Percentiles rank a stretch among this genome's conserved stretches.
Evolutionary conservation across 1,140 invertebrate species (phyloP).

Genomic region (Drosophila ambigua): DNA sequence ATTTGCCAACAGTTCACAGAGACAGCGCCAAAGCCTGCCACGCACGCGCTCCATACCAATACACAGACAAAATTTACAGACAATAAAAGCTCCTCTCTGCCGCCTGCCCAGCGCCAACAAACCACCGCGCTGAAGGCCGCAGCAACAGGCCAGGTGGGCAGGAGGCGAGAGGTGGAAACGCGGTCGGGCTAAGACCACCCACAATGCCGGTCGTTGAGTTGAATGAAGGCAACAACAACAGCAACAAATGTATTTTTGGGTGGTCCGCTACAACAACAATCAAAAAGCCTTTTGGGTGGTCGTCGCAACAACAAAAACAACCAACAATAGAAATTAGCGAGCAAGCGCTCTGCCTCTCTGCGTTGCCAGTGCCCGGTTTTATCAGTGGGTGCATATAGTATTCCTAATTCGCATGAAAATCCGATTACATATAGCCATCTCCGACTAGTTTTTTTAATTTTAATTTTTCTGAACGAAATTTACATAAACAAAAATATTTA

Average conservation of each 20-base stretch:
- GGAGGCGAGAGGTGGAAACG: slow-evolving; percentile 7
- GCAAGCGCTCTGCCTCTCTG: background rate
- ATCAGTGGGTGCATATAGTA: no score
- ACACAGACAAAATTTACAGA: slow-evolving; percentile 29
- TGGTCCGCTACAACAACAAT: slow-evolving; percentile 50
- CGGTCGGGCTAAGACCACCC: slow-evolving; percentile 55
- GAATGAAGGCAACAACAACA: slow-evolving; percentile 63
- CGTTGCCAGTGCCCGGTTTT: no score
- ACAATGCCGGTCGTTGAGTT: slow-evolving; percentile 73
- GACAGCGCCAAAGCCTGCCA: slow-evolving; percentile 61
- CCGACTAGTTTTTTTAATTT: no score
- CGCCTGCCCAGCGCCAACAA: slow-evolving; percentile 23
- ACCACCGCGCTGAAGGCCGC: slow-evolving; percentile 62
- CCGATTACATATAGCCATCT: no score
- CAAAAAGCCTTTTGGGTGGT: slow-evolving; percentile 56
- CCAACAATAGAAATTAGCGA: slow-evolving; percentile 49
- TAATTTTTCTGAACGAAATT: no score
- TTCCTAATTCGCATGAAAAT: no score
- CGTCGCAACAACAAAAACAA: slow-evolving; percentile 21
- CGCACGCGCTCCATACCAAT: slow-evolving; percentile 59
- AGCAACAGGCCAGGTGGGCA: slow-evolving; percentile 19
- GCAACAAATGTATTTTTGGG: slow-evolving; percentile 70
- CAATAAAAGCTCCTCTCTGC: slow-evolving; percentile 56
- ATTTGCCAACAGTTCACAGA: slow-evolving; percentile 73
- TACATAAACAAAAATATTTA: no score